phyloP scores from a whole-genome alignment of 1,140 invertebrate genomes.

The Zaprionus tsacasi region DNA sequence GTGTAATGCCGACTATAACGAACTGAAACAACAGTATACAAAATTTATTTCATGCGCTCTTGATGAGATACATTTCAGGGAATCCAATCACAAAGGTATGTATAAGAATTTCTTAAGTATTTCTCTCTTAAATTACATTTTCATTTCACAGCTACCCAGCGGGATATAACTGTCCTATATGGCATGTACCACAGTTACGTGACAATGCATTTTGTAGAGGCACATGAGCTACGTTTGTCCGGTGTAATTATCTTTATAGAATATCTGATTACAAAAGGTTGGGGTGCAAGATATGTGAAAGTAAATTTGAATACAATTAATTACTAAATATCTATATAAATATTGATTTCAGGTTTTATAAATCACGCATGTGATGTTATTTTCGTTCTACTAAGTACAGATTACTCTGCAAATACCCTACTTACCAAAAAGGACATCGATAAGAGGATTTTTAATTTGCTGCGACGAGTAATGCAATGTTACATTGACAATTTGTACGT shows the following conservation, averaged over 20 bases:
- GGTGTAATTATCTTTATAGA: constrained; percentile 45
- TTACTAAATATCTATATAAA: not conserved
- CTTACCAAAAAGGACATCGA: constrained; percentile 16
- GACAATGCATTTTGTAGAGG: constrained; percentile 38
- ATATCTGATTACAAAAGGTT: constrained; percentile 51
- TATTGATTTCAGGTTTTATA: constrained; percentile 41
- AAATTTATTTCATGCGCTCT: constrained; percentile 20
- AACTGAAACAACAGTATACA: not conserved
- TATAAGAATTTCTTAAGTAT: too few relatives aligned
- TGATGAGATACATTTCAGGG: constrained; percentile 3
- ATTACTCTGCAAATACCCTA: constrained; percentile 8
- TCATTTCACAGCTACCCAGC: constrained; percentile 15
- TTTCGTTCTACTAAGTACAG: not conserved
- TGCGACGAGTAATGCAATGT: constrained; percentile 39
- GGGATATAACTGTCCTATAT: constrained; percentile 36
- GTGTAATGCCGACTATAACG: constrained; percentile 14
- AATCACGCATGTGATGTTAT: constrained; percentile 47
- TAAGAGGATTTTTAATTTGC: constrained; percentile 15
- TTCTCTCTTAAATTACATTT: not conserved
- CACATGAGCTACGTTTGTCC: constrained; percentile 28
- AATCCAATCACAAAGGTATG: constrained; percentile 17
- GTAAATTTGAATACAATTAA: not conserved
- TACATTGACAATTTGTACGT: constrained; percentile 51
- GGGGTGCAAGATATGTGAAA: not conserved
- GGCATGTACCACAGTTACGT: constrained; percentile 56